Conservation (phyloP, 2,888 invertebrate genomes). For the Chrysodeixis includens region DNA sequence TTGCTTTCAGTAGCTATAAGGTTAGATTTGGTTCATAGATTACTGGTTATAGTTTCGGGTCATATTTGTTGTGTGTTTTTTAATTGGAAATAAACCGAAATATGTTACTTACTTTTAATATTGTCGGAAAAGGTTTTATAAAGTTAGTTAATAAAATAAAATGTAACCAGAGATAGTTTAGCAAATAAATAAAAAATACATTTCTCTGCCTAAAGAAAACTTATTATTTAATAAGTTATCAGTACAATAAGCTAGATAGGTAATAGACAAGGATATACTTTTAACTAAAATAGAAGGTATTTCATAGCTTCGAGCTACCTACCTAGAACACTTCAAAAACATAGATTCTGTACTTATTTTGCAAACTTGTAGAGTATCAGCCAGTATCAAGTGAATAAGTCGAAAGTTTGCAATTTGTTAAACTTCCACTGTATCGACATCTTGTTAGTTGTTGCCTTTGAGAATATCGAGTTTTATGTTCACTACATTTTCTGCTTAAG, state of each 20-base stretch:
- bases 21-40: conserved; percentile 23
- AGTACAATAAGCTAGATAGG: background rate
- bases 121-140: too few species aligned
- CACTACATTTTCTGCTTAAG: background rate
- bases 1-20: conserved; percentile 29
- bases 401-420: conserved; percentile 46
- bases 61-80: conserved; percentile 12
- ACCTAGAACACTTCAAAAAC: conserved; percentile 27
- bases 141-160: too few species aligned
- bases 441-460: conserved; percentile 36
- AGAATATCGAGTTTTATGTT: conserved; percentile 16
- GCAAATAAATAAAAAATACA: too few species aligned
- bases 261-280: conserved; percentile 18
- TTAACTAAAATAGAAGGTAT: conserved; percentile 8
- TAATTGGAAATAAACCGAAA: conserved; percentile 19
- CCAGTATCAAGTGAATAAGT: conserved; percentile 38
- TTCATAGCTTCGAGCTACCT: conserved; percentile 25
- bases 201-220: too few species aligned
- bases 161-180: too few species aligned
- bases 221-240: too few species aligned
- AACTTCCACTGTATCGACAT: conserved; percentile 25
- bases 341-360: conserved; percentile 23
- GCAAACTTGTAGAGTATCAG: conserved; percentile 24
- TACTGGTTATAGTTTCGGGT: background rate
- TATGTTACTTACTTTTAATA: conserved; percentile 4